phyloP scores from a whole-genome alignment of 2,888 invertebrate species.

The Therioaphis trifolii region DNA sequence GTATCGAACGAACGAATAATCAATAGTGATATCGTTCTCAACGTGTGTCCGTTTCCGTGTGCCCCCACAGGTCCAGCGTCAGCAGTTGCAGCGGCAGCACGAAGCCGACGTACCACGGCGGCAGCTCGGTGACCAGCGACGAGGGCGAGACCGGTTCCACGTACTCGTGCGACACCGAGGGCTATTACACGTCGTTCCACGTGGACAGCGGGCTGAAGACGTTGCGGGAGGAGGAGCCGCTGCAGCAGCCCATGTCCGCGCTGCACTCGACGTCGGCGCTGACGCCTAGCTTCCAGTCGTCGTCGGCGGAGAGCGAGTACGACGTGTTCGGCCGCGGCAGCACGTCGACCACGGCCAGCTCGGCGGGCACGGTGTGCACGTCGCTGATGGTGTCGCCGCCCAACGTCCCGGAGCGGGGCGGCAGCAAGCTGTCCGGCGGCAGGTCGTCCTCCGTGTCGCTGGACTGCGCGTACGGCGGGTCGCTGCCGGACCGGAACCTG shows the following conservation, averaged over 20 bases:
- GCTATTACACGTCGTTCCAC: slow-evolving; percentile 97
- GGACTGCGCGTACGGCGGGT: slow-evolving; percentile 37
- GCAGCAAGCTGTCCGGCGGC: slow-evolving; percentile 68
- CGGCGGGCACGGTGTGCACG: slow-evolving; percentile 89
- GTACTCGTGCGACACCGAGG: slow-evolving; percentile 96
- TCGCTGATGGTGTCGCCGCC: slow-evolving; percentile 81
- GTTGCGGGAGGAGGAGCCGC: slow-evolving; percentile 78
- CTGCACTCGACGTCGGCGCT: slow-evolving; percentile 79
- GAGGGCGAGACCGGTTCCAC: slow-evolving; percentile 84
- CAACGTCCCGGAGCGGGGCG: slow-evolving; percentile 84
- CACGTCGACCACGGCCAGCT: slow-evolving; percentile 90
- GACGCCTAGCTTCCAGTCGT: slow-evolving; percentile 71
- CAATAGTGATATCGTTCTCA: too few relatives aligned
- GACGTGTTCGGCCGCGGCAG: slow-evolving; percentile 88
- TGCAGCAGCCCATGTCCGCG: slow-evolving; percentile 73
- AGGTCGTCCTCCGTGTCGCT: too few relatives aligned
- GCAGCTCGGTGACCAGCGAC: slow-evolving; percentile 86
- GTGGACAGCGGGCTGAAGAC: slow-evolving; percentile 93
- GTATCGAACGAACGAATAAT: too few relatives aligned
- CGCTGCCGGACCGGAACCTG: slow-evolving; percentile 41
- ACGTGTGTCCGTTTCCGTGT: neutral
- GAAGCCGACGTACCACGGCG: slow-evolving; percentile 74
- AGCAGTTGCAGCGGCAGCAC: slow-evolving; percentile 70
- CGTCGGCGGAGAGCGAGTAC: slow-evolving; percentile 80
- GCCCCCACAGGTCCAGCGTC: slow-evolving; percentile 69